phyloP scores from a whole-genome alignment of 2,113 vertebrate species.

The Centropristis striata region DNA sequence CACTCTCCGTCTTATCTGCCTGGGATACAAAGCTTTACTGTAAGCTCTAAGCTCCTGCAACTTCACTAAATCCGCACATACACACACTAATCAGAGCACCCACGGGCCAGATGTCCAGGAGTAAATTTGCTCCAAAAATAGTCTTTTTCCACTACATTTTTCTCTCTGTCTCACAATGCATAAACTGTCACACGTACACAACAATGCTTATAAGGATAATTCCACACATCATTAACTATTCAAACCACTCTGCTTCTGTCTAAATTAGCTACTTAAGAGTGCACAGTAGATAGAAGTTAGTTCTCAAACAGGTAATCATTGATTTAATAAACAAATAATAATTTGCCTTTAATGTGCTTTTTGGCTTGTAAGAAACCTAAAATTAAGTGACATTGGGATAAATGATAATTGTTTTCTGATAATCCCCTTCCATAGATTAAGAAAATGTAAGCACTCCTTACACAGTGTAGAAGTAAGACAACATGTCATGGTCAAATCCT shows the following conservation, averaged over 20 bases:
- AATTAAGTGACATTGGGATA: background rate
- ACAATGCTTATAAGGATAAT: background rate
- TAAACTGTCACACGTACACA: background rate
- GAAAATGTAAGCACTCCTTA: background rate
- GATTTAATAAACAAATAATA: too few relatives aligned
- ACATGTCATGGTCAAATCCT: background rate
- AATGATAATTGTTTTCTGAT: background rate
- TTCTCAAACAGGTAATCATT: background rate
- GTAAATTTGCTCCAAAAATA: conserved; percentile 50
- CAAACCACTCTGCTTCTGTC: background rate
- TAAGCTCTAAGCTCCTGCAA: conserved; percentile 75
- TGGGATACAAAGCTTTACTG: conserved; percentile 82
- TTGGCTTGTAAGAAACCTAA: background rate
- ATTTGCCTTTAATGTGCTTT: background rate
- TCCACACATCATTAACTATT: background rate
- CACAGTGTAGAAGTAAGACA: background rate
- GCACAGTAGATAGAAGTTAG: background rate
- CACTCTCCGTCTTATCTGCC: conserved; percentile 76
- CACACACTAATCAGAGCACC: conserved; percentile 26
- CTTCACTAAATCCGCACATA: conserved; percentile 66
- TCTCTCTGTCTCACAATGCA: background rate
- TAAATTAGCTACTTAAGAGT: background rate
- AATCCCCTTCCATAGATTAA: background rate
- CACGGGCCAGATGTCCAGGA: conserved; percentile 51
- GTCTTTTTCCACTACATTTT: background rate